Base-by-base conservation (phyloP, 2,888 invertebrate genomes). In the Drosophila antonietae region DNA sequence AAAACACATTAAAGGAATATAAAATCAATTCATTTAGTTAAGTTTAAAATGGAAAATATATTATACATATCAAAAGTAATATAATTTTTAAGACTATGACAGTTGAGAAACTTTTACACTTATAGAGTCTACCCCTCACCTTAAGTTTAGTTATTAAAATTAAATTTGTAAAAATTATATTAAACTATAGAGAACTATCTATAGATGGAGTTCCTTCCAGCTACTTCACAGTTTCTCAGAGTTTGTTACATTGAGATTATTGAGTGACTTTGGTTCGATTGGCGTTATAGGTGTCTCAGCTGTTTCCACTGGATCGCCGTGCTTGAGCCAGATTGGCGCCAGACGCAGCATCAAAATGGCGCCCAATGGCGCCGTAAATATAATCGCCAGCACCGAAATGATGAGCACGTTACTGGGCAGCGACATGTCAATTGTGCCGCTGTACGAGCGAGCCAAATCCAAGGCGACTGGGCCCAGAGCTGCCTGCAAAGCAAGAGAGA, bases 381-480 rank as follows among this genome's bases (percentile, higher is more conserved):
- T 93, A 74, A 94, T 94, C 43, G 94, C 94, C 59, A 95, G 83
- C 5, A 94, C 94, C 6, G 94, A 93, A 86, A 94, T 90, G 74
- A 94, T 93, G 89, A 95, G 91, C 81, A 94, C 93, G 88, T 91
- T 91, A 80, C 89, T 92, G 57, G 93, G 94, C 69, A 93, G 90
- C 5, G 87, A 73, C 69, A 92, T 85, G 37, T 69, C 64, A 31
- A 35, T 69, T 15, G 89, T 81, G 55, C 87, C 90, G 8, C 51
- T 74, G 64, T 85, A 83, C 35, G 91, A 57, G 89, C 94, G 90
- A 69, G 94, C 94, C 81, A 93, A 90, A 82, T 95, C 95, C 78
- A 95, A 91, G 10, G 95, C 95, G 76, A 95, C 94, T 20, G 95
- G 95, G 20, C 95, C 95, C 59, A 95, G 91, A 4, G 95, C 95